phyloP scores from a whole-genome alignment of 2,888 invertebrate genomes.

The Ptychoptera contaminata region DNA sequence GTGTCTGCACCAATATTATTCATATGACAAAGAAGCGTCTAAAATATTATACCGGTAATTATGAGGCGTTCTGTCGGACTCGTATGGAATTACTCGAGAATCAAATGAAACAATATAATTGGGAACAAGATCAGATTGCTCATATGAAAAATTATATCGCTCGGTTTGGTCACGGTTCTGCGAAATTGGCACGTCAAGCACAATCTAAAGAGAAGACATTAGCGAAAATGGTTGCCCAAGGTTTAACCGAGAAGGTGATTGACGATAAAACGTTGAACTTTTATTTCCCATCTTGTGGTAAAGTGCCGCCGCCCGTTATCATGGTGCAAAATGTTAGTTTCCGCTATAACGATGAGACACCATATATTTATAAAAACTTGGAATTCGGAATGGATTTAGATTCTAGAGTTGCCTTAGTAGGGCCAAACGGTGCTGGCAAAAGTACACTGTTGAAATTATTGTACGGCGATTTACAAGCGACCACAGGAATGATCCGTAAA shows the following conservation, averaged over 20 bases:
- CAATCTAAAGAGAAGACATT: constrained; percentile 99
- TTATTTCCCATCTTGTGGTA: constrained; percentile 91
- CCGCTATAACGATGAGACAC: constrained; percentile 70
- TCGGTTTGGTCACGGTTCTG: constrained; percentile 97
- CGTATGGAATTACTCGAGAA: constrained; percentile 90
- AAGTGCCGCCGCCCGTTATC: constrained; percentile 95
- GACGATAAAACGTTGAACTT: constrained; percentile 86
- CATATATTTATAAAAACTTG: constrained; percentile 90
- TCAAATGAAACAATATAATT: constrained; percentile 97
- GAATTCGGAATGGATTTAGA: constrained; percentile 99
- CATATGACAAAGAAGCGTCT: constrained; percentile 87
- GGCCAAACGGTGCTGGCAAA: constrained; percentile 98
- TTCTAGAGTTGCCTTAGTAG: constrained; percentile 86
- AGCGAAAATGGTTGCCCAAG: constrained; percentile 98
- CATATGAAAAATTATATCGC: constrained; percentile 99
- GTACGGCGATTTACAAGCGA: constrained; percentile 87
- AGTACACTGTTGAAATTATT: constrained; percentile 92
- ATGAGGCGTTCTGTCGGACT: constrained; percentile 91
- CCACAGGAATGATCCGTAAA: constrained; percentile 92
- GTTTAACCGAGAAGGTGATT: constrained; percentile 87
- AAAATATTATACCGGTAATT: constrained; percentile 92
- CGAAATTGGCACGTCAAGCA: constrained; percentile 94
- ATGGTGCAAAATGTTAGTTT: constrained; percentile 99
- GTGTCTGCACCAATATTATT: constrained; percentile 91
- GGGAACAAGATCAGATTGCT: constrained; percentile 98